Evolutionary conservation across 2,797 vertebrate species (phyloP).

Genomic region (Sebastes nivosus): DNA sequence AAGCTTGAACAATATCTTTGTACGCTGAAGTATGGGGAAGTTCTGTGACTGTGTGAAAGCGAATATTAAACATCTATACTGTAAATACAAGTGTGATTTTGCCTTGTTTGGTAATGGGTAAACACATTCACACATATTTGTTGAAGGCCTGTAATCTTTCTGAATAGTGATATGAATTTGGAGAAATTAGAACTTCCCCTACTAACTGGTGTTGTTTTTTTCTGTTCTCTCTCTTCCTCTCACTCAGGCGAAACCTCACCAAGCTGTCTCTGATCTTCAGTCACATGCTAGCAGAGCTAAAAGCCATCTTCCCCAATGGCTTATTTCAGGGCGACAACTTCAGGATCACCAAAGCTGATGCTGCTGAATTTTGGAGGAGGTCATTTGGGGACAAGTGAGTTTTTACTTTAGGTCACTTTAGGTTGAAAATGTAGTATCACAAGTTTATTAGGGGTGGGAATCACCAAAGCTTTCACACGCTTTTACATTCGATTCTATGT

Average conservation of each 20-base stretch:
- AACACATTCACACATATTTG: not conserved
- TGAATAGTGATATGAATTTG: not conserved
- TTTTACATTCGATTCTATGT: not conserved
- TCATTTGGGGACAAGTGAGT: conserved; percentile 97
- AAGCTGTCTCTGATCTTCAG: conserved; percentile 98
- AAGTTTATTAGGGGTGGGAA: not conserved
- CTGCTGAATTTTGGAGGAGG: conserved; percentile 96
- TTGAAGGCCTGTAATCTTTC: not conserved
- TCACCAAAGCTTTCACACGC: too few species aligned
- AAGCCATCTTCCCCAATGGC: conserved; percentile 96
- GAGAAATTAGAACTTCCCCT: not conserved
- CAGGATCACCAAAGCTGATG: conserved; percentile 98
- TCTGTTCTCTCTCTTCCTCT: not conserved
- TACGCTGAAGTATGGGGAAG: not conserved
- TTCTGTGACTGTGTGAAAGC: not conserved
- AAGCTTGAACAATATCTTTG: not conserved
- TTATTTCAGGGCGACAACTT: conserved; percentile 97
- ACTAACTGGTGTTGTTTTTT: not conserved
- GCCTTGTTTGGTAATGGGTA: not conserved
- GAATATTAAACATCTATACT: not conserved
- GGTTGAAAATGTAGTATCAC: not conserved
- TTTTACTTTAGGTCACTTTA: conserved; percentile 3
- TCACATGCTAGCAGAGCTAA: conserved; percentile 98
- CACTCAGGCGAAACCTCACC: conserved; percentile 91
- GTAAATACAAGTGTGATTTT: not conserved